Percentiles rank a stretch among this genome's conserved stretches.
phyloP scores from a whole-genome alignment of 2,113 vertebrate species.

The Rhea americana region DNA sequence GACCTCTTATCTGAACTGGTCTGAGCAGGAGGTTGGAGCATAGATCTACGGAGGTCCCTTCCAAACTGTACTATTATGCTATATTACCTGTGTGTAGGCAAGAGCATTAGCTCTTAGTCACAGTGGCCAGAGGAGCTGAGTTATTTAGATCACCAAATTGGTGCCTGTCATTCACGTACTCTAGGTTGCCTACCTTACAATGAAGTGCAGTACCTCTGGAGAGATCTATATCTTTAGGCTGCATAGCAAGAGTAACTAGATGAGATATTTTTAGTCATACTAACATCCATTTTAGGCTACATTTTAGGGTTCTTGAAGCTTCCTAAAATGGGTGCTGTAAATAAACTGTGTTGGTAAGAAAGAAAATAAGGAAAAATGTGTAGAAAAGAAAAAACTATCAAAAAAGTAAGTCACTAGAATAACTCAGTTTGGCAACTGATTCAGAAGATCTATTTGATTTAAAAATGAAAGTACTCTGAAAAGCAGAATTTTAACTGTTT shows the following conservation, averaged over 20 bases:
- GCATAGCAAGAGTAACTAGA: neutral
- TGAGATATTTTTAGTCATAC: neutral
- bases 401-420: neutral
- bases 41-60: neutral
- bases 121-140: neutral
- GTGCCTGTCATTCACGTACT: neutral
- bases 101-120: neutral
- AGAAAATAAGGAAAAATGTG: neutral
- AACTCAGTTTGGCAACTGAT: neutral
- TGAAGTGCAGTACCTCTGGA: neutral
- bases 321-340: neutral
- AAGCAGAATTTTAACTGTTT: neutral
- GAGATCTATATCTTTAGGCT: neutral
- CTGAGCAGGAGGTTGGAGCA: neutral
- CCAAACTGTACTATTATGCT: neutral
- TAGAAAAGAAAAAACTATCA: neutral
- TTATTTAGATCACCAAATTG: neutral
- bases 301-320: neutral
- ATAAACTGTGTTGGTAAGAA: neutral
- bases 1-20: neutral
- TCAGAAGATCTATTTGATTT: constrained; percentile 15
- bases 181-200: neutral
- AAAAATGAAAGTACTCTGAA: neutral
- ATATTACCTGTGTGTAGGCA: neutral
- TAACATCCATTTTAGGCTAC: neutral